Evolutionary conservation across 2,888 invertebrate species (phyloP), one percentile per base, ranked within the genome.

Genomic region (Yponomeuta sedellus): DNA sequence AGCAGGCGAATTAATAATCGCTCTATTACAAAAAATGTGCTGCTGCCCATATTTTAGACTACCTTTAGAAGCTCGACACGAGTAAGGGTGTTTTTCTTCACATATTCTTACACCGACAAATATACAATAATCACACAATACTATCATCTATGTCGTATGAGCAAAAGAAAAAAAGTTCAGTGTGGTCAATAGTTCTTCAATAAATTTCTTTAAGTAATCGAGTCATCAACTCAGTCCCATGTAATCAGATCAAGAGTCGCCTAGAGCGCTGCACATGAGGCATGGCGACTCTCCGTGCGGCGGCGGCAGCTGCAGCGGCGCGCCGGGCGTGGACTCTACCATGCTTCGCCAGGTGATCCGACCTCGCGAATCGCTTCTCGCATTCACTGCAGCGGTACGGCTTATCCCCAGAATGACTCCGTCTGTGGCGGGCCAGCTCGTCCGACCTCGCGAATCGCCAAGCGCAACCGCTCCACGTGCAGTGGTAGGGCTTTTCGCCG

Each of bases 371-470:
- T 69, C 95, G 93, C 85, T 98, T 98, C 64, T 94, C 93, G 82
- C 98, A 99, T 74, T 96, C 93, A 67, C 93, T 92, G 83, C 98
- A 99, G 68, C 95, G 94, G 85, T 98, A 98, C 0, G 98, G 98
- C 83, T 98, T 98, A 69, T 97, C 94, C 0, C 98, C 98, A 0
- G 97, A 97, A 85, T 98, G 98, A n/a, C 97, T 98, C 70, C 98
- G 93, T 66, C 96, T 94, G 82, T 98, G 98, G 22, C 98, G 93
- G 2, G 98, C 97, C 71, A 98, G 86, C 85, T 98, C 98, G 81
- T 98, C 98, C 0, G 98, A 98, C 67, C 98, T 93, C 20, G 98
- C 98, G 89, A 98, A 98, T 72, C 96, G 93, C 98, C 98, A 98
- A 44, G 94, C 94, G 82, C 98, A 98, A 61, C 95, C 96, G 4